Percentiles rank a stretch among this genome's conserved stretches.
phyloP scores from a whole-genome alignment of 2,888 invertebrate genomes.

The Lathronympha strigana region DNA sequence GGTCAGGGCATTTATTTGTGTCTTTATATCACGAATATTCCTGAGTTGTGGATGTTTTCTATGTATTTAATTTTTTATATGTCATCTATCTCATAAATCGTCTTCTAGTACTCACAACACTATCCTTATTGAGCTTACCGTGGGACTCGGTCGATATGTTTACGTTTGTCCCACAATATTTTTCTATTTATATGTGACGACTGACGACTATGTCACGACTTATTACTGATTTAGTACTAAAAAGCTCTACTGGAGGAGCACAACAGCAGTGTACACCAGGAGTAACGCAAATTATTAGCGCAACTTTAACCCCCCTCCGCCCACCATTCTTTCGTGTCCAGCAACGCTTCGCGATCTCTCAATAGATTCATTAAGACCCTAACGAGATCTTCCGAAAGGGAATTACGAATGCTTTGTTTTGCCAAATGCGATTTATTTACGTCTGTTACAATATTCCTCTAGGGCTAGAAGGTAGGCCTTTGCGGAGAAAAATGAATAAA shows the following conservation, averaged over 20 bases:
- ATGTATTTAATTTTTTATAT: too few species aligned
- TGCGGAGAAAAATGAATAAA: slow-evolving; percentile 30
- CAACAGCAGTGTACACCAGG: slow-evolving; percentile 38
- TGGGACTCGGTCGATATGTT: too few species aligned
- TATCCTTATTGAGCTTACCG: too few species aligned
- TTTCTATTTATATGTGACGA: too few species aligned
- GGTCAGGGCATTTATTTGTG: too few species aligned
- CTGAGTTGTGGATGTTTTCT: too few species aligned
- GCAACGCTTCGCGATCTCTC: slow-evolving; percentile 76
- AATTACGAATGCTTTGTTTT: slow-evolving; percentile 80
- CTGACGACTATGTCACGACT: too few species aligned
- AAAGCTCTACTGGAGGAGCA: not conserved
- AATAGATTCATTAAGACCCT: slow-evolving; percentile 83
- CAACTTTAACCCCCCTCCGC: slow-evolving; percentile 63
- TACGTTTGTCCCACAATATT: too few species aligned
- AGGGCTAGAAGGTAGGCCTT: slow-evolving; percentile 33
- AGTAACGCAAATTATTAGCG: slow-evolving; percentile 76
- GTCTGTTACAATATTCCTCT: slow-evolving; percentile 62
- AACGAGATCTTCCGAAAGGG: slow-evolving; percentile 78
- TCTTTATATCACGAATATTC: too few species aligned
- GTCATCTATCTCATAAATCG: too few species aligned
- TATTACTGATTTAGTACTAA: too few species aligned
- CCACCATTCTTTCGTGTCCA: slow-evolving; percentile 68
- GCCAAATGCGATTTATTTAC: slow-evolving; percentile 77
- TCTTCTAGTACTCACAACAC: too few species aligned